Conservation (phyloP, 2,797 vertebrate species). For the Pipistrellus nathusii region DNA sequence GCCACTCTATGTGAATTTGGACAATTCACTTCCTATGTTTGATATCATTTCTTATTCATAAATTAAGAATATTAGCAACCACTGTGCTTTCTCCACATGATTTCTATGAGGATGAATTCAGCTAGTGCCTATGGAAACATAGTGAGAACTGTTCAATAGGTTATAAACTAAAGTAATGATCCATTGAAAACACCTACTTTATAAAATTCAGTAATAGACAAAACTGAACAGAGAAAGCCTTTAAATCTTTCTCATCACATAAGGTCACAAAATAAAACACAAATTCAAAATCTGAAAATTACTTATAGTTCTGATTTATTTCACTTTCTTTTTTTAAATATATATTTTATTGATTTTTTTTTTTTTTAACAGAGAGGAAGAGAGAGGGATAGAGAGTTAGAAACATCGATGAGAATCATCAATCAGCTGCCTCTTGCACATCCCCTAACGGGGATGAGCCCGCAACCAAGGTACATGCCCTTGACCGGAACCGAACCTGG, state of each 20-base stretch:
- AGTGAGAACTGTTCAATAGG: not conserved
- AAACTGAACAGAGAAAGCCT: constrained; percentile 34
- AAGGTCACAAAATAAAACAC: not conserved
- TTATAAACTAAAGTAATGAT: constrained; percentile 17
- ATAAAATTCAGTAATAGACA: constrained; percentile 40
- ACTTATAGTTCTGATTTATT: not conserved
- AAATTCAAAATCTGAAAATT: not conserved
- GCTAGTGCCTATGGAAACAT: not conserved
- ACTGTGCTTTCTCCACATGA: not conserved
- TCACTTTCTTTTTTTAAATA: not conserved
- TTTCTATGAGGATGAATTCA: not conserved
- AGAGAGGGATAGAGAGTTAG: too few relatives aligned
- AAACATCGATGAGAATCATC: too few relatives aligned
- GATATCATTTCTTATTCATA: not conserved
- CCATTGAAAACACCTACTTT: not conserved
- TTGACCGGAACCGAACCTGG: too few relatives aligned
- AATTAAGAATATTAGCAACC: constrained; percentile 2
- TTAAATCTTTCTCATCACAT: not conserved
- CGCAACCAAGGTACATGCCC: too few relatives aligned
- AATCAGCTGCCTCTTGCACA: too few relatives aligned
- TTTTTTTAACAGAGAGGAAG: too few relatives aligned
- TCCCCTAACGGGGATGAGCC: too few relatives aligned
- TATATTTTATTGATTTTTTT: too few relatives aligned
- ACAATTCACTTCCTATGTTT: not conserved
- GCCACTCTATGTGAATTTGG: not conserved